Evolutionary conservation across 2,888 invertebrate species (phyloP).

Genomic region (Mesorhabditis sp.): DNA sequence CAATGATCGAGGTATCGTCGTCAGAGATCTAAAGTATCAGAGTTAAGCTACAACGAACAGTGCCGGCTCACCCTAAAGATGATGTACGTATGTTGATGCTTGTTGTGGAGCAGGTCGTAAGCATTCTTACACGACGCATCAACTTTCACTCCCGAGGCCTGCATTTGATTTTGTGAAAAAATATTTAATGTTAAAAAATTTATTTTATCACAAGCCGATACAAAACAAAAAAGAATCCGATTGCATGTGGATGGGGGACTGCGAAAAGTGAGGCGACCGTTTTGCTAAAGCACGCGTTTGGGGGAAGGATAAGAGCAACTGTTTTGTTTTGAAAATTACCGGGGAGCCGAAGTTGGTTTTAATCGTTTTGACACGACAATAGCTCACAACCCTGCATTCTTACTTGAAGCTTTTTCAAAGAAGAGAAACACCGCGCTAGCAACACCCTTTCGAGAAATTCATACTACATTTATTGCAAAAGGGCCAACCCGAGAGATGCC

Average conservation of each 20-base stretch:
- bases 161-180: background rate
- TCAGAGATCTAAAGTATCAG: constrained; percentile 43
- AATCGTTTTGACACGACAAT: no score
- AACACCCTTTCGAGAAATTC: no score
- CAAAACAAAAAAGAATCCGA: background rate
- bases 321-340: no score
- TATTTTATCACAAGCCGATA: background rate
- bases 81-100: constrained; percentile 55
- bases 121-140: constrained; percentile 56
- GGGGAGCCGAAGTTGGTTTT: no score
- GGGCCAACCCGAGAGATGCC: no score
- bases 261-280: background rate
- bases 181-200: background rate
- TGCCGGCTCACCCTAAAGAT: constrained; percentile 47
- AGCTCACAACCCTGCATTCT: no score
- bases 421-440: no score
- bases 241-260: constrained; percentile 1
- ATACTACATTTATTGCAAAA: no score
- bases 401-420: no score
- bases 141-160: constrained; percentile 56
- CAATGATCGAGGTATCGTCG: constrained; percentile 58
- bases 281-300: constrained; percentile 1
- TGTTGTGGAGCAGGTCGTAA: constrained; percentile 57
- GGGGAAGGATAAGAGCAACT: no score
- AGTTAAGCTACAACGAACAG: background rate